Evolutionary conservation across 2,888 invertebrate genomes (phyloP).

Genomic region (Candidula unifasciata): DNA sequence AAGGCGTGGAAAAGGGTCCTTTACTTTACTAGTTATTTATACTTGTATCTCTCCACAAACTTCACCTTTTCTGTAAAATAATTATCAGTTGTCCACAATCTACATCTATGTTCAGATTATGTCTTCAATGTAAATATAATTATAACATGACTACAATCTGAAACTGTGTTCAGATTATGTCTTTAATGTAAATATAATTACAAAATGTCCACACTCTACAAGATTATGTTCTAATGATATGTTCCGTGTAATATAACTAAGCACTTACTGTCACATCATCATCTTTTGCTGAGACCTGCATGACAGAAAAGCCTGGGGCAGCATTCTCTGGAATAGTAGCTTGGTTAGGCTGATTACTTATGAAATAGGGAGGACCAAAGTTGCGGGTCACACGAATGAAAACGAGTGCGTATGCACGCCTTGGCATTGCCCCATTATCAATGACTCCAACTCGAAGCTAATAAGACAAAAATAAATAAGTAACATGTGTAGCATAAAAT

Average conservation of each 20-base stretch:
- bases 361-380: slow-evolving; percentile 60
- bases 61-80: neutral
- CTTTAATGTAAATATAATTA: no score
- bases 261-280: slow-evolving; percentile 49
- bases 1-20: no score
- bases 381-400: slow-evolving; percentile 67
- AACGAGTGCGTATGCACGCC: slow-evolving; percentile 63
- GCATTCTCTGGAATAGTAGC: slow-evolving; percentile 54
- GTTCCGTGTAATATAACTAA: neutral
- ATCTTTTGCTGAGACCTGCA: slow-evolving; percentile 59
- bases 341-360: slow-evolving; percentile 17
- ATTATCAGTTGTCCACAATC: no score
- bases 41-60: neutral
- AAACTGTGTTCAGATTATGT: no score
- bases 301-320: slow-evolving; percentile 55
- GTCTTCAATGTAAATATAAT: no score
- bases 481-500: no score
- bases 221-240: no score
- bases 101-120: no score
- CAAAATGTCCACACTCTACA: no score
- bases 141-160: no score
- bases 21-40: neutral
- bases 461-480: neutral
- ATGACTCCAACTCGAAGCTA: slow-evolving; percentile 67
- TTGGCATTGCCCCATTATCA: slow-evolving; percentile 68